Base-by-base conservation (phyloP, 2,113 vertebrate genomes). In the Castor canadensis region DNA sequence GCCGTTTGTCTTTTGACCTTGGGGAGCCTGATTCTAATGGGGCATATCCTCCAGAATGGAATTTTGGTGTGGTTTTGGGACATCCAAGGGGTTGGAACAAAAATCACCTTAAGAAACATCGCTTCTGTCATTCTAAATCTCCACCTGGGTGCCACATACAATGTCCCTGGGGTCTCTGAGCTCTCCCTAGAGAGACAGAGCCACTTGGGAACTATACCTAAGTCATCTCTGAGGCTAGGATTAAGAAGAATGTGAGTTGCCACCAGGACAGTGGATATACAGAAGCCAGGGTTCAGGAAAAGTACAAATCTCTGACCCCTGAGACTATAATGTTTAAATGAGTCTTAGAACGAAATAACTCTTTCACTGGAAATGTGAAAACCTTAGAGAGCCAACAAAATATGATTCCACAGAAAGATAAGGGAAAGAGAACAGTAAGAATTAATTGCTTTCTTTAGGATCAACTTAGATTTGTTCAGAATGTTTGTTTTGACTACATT, bases 401-500 rank as follows among this genome's bases (percentile, higher is more conserved):
- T 47, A 71, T 28, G 47, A 71, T 84, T 47, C 47, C 73, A 38
- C 43, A 10, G 13, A 66, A 81, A 67, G 80, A 72, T 54, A 77
- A 93, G 43, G 67, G 62, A 89, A 84, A 79, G 15, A 45, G 26
- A 81, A 35, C 35, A 73, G 58, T 15, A 5, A 87, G 89, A 76
- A 87, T 84, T 35, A 93, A 81, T n/a, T 77, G 71, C 82, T 94
- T 94, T 79, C 82, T 88, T 73, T 62, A 89, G 92, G 75, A 71
- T 84, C 43, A 84, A 38, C 28, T 87, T 84, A 81, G 77, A 87
- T 81, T 60, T 43, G 76, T 58, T 86, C 72, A 24, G 40, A 89
- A 87, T 19, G 82, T 83, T 96, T 69, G 2, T 60, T 92, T 43
- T 67, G 87, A 90, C 71, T 62, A 1, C 69, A 16, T 38, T 43